Evolutionary conservation across 2,888 invertebrate species (phyloP), one percentile per base, ranked within the genome.

Genomic region (Thera obeliscata): DNA sequence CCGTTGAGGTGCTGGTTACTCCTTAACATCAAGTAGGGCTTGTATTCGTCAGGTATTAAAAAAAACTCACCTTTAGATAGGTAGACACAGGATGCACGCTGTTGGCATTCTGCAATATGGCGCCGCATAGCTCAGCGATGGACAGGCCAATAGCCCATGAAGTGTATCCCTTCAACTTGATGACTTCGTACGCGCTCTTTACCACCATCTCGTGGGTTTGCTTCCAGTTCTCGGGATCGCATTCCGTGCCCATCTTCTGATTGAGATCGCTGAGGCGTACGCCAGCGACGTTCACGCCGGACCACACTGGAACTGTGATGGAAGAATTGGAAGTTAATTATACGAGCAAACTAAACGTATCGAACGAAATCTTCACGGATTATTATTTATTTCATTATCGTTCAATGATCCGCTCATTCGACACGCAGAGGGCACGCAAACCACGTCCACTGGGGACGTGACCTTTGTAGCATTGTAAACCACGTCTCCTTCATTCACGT

Each of bases 81-180:
- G 97, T 97, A 5, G 97, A 97, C 1, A 98, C 95, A 0, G 98
- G 96, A 67, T 96, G 97, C 48, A 98, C 95, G 78, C 95, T 96
- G 82, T 95, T 94, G 1, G 95, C 95, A 81, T 98, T 97, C 70
- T 95, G 94, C 64, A 98, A 87, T 64, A 98, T 95, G 50, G 96
- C 94, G 60, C 95, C 94, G n/a, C 95, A 95, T 56, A 98, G 88
- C 71, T 96, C 94, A 0, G 97, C 94, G 5, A 96, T 95, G 78
- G 97, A 97, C 52, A 98, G 94, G 2, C 98, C 98, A 75, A 98
- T 97, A 8, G 98, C 98, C 98, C 98, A 98, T 33, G 97, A 97
- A 0, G 98, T 98, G 91, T 98, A 98, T 3, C 98, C 98, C 91
- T 98, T 98, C 78, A 97, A 93, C 83, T 95, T 96, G 88, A 98